Conservation (phyloP, 2,797 vertebrate species). For the Enteromius fasciolatus region DNA sequence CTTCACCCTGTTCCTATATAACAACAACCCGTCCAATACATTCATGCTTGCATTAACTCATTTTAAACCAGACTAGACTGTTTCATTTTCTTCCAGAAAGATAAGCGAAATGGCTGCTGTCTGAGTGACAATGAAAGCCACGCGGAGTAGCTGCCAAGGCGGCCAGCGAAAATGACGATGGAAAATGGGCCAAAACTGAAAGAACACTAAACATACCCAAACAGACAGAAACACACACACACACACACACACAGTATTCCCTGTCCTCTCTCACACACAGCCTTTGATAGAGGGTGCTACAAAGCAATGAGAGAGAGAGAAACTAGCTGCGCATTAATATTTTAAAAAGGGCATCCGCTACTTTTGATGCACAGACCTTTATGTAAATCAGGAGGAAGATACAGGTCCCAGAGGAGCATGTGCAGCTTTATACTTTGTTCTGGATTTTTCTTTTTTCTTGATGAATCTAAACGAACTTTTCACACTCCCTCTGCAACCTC, state of each 20-base stretch:
- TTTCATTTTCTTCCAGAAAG: constrained; percentile 65
- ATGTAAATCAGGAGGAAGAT: constrained; percentile 91
- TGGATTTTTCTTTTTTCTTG: constrained; percentile 72
- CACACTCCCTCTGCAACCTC: constrained; percentile 86
- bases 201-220: constrained; percentile 35
- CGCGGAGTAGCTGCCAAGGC: constrained; percentile 62
- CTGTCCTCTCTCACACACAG: constrained; percentile 77
- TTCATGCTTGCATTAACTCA: constrained; percentile 64
- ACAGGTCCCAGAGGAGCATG: constrained; percentile 83
- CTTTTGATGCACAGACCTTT: constrained; percentile 93
- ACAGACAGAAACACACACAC: constrained; percentile 34
- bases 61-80: constrained; percentile 69
- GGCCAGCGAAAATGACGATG: constrained; percentile 55
- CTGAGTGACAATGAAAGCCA: constrained; percentile 61
- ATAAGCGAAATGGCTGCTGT: constrained; percentile 63
- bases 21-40: constrained; percentile 68
- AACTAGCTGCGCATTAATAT: constrained; percentile 93
- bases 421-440: constrained; percentile 84
- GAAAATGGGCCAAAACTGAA: constrained; percentile 47
- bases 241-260: constrained; percentile 30
- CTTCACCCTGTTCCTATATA: constrained; percentile 51
- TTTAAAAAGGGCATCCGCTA: constrained; percentile 90
- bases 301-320: constrained; percentile 86
- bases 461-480: constrained; percentile 92
- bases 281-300: constrained; percentile 88